Base-by-base conservation (phyloP, 1,140 invertebrate species). In the Caerostris darwini region DNA sequence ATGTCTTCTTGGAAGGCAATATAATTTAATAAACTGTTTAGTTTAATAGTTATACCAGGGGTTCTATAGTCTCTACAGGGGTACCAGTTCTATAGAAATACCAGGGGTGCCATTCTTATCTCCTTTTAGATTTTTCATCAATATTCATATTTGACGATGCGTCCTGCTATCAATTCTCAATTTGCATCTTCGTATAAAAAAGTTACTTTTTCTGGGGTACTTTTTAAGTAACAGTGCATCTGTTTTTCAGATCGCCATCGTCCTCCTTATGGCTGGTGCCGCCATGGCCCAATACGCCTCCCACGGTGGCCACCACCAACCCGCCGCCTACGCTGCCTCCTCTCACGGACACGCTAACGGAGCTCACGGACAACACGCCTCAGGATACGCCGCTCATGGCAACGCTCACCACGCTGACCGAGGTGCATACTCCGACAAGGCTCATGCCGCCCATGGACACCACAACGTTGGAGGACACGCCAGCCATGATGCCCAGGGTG, bases 371-470 rank as follows among this genome's bases (percentile, higher is more conserved):
- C 34, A 90, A 56, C 61, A 77, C 7, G 67, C 19, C 53, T 53
- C 88, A 12, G 88, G 64, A 71, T 77, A 90, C 59, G 64, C 61
- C 67, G 88, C 88, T 54, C 69, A 90, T 58, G 88, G 88, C 5
- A 34, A 54, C 58, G 34, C 61, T 12, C 64, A 58, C 88, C 67
- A 90, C 14, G 88, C 57, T 5, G 88, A 90, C 67, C 50, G 64
- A 14, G 88, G 88, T 5, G 53, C n/a, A 12, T 90, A 92, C 54
- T 54, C 90, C n/a, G 90, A 92, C 57, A 58, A 54, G 54, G 77
- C 56, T 10, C 90, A 92, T n/a, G 57, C 54, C 8, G 77, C 90
- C n/a, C 90, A 92, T 5, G 90, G 71, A 82, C 71, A 92, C 59
- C 88, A 90, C 67, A 57, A 90, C 4, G 50, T 8, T 3, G 88